A percentile compares a stretch with the other conserved stretches of the same genome.
These are phyloP conservation scores for Centropus bengalensis DNA, from an alignment of 2,113 vertebrate species.

Conservation along the genomic window DNA sequence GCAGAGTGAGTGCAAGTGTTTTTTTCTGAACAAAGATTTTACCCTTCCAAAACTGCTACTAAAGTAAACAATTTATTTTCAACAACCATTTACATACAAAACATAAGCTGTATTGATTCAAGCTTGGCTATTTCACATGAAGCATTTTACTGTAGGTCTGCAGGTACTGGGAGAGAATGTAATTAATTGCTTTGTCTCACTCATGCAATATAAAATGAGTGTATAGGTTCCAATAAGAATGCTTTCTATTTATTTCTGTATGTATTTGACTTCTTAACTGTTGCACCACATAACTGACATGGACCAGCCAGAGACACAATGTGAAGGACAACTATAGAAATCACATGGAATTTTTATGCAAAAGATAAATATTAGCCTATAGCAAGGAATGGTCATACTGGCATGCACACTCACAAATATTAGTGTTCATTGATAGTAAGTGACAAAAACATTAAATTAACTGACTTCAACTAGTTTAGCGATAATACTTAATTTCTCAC, in stretches of 20 bases:
- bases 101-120: background rate
- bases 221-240: background rate
- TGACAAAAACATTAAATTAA: background rate
- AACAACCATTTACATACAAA: background rate
- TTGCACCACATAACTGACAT: background rate
- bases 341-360: background rate
- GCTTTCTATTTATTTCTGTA: background rate
- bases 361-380: background rate
- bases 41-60: background rate
- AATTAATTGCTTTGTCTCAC: conserved; percentile 21
- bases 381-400: background rate
- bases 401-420: background rate
- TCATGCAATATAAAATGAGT: background rate
- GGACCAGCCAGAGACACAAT: background rate
- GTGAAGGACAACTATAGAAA: conserved; percentile 3
- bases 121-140: background rate
- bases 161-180: background rate
- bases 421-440: background rate
- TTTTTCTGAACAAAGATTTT: background rate
- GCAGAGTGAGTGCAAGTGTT: background rate
- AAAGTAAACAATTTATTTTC: conserved; percentile 25
- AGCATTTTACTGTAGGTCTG: background rate
- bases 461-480: background rate
- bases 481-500: background rate
- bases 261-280: background rate